Percentiles rank a stretch among this genome's conserved stretches.
Evolutionary conservation across 2,888 invertebrate genomes (phyloP).

Genomic region (Lacanobia wlatinum): DNA sequence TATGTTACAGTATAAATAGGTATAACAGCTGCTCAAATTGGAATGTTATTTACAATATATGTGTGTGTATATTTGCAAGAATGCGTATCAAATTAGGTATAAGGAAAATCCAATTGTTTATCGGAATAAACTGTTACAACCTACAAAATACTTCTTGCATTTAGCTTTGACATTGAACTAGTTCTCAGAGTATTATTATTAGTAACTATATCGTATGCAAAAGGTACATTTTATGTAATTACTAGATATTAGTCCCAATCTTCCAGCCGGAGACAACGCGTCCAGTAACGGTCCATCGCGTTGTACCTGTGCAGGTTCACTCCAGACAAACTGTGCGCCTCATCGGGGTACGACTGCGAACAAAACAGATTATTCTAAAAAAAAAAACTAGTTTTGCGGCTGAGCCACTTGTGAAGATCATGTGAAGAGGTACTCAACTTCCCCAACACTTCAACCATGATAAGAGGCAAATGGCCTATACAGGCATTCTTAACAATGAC

Average conservation of each 20-base stretch:
- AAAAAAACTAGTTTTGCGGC: neutral
- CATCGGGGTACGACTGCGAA: constrained; percentile 95
- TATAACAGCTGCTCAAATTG: neutral
- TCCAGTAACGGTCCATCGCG: constrained; percentile 95
- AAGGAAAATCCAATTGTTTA: neutral
- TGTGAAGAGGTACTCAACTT: neutral
- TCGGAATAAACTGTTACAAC: neutral
- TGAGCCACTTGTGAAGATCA: too few relatives aligned
- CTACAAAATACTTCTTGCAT: neutral
- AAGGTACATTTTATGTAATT: neutral
- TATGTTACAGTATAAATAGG: constrained; percentile 26
- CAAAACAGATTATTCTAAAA: constrained; percentile 9
- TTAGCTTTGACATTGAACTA: too few relatives aligned
- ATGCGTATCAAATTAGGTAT: constrained; percentile 5
- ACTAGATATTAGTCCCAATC: constrained; percentile 39
- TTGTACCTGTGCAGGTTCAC: constrained; percentile 95
- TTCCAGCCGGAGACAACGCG: constrained; percentile 87
- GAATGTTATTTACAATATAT: neutral
- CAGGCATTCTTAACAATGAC: too few relatives aligned
- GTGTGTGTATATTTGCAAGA: neutral
- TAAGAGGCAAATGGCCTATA: too few relatives aligned
- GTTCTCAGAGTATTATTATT: neutral
- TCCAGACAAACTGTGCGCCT: constrained; percentile 93
- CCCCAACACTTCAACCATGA: too few relatives aligned
- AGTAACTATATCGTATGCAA: constrained; percentile 18